These are phyloP conservation scores for Meteorus sp. DNA, from an alignment of 1,140 invertebrate genomes.

Conservation along the genomic window DNA sequence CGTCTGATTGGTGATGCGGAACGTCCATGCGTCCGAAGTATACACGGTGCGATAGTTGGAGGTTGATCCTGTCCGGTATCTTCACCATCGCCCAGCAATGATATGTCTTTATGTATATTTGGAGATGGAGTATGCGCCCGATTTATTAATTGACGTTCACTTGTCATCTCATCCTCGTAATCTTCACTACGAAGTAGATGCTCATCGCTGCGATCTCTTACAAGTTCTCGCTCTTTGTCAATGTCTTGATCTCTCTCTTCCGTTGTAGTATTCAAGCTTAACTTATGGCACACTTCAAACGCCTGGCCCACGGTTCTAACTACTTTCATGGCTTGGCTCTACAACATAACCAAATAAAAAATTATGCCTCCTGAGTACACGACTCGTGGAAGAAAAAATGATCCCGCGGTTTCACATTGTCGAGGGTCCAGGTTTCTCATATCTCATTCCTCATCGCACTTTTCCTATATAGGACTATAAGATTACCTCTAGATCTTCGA, in stretches of 20 bases:
- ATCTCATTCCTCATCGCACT: neutral
- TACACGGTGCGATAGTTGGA: conserved; percentile 46
- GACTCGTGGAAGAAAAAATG: too few relatives aligned
- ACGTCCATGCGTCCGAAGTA: conserved; percentile 50
- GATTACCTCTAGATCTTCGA: conserved; percentile 55
- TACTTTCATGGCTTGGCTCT: conserved; percentile 97
- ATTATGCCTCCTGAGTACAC: too few relatives aligned
- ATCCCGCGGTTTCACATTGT: neutral
- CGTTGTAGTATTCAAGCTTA: conserved; percentile 64
- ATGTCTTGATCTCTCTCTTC: conserved; percentile 42
- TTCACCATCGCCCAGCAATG: conserved; percentile 49
- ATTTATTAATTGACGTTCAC: conserved; percentile 57
- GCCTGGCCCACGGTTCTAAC: conserved; percentile 98
- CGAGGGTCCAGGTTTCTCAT: too few relatives aligned
- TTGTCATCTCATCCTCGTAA: conserved; percentile 66
- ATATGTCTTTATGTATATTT: conserved; percentile 55
- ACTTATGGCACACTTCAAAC: conserved; percentile 98
- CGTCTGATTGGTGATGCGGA: conserved; percentile 64
- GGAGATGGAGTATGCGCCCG: conserved; percentile 48
- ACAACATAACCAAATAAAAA: conserved; percentile 38
- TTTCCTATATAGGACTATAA: too few relatives aligned
- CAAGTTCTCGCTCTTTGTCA: conserved; percentile 57
- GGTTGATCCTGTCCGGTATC: conserved; percentile 50
- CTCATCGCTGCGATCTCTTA: conserved; percentile 46
- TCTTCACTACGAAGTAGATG: conserved; percentile 51